Evolutionary conservation across 1,140 invertebrate species (phyloP), one percentile per base, ranked within the genome.

Genomic region (Drosophila lowei): DNA sequence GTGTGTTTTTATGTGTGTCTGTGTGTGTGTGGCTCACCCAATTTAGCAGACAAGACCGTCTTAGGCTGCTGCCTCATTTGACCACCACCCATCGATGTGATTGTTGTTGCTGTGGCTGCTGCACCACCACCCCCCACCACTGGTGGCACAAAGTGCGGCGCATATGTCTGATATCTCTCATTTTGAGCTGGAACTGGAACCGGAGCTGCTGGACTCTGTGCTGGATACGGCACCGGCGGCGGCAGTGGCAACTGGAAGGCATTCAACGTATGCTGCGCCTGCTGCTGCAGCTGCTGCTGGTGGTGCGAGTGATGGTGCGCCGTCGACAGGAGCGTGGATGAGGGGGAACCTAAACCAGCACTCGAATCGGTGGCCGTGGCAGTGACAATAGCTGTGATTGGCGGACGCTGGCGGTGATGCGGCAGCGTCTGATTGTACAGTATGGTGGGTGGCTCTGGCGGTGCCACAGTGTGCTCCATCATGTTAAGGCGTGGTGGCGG

Each of bases 1-100:
- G 46, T 65, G 25, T 38, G 43, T 46, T 2, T 54, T 18, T 46
- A 25, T 54, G n/a, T 44, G 46, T 44, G 18, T 47, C 28, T 61
- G 55, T 44, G 47, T 65, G 41, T 66, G 28, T 72, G 68, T 88
- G 74, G 85, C 89, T 90, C 89, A 90, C 89, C 89, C 81, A 84
- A 83, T 53, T 86, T 79, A 71, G 72, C 63, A 81, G 83, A 83
- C 83, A 88, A 81, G 74, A 86, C 58, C 77, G 68, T 75, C 85
- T 90, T 89, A 62, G 86, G 72, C 59, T 84, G 85, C 34, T 89
- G 84, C 62, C 85, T 74, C 70, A 67, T 73, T 52, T 68, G 53
- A 61, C 77, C 81, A 61, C 77, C 81, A 73, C 61, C 72, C 60
- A 73, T 59, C 71, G 76, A 47, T 67, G 63, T 23, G 44, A 63